Percentiles rank a stretch among this genome's conserved stretches.
These are phyloP conservation scores for Blastobasis lacticolella DNA, from an alignment of 2,888 invertebrate species.

Conservation along the genomic window DNA sequence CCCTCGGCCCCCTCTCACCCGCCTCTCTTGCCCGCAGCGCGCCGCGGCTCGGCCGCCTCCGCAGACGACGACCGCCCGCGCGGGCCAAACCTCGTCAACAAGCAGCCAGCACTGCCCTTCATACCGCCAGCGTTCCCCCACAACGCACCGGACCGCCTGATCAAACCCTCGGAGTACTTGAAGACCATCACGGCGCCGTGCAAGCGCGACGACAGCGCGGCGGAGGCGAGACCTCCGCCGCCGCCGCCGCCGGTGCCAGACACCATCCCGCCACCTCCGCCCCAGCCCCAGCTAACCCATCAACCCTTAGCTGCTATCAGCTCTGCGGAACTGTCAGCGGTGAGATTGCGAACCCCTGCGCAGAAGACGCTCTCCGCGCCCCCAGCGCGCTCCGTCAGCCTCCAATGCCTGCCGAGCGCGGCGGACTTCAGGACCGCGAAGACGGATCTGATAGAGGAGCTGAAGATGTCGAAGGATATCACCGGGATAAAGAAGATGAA, in stretches of 20 bases:
- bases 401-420: constrained; percentile 80
- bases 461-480: constrained; percentile 93
- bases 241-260: constrained; percentile 67
- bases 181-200: constrained; percentile 84
- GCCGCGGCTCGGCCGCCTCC: constrained; percentile 54
- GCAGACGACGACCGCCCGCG: constrained; percentile 71
- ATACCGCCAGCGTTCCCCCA: constrained; percentile 92
- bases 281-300: constrained; percentile 50
- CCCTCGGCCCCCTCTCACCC: constrained; percentile 22
- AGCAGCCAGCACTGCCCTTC: constrained; percentile 90
- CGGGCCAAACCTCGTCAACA: constrained; percentile 83
- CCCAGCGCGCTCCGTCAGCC: constrained; percentile 79
- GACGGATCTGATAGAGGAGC: constrained; percentile 91
- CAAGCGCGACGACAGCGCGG: constrained; percentile 67
- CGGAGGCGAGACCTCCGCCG: constrained; percentile 76
- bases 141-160: constrained; percentile 86
- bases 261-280: constrained; percentile 45
- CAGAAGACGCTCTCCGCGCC: constrained; percentile 91
- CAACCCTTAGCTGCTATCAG: constrained; percentile 92
- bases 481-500: constrained; percentile 95
- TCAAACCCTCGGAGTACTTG: constrained; percentile 94
- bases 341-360: constrained; percentile 83
- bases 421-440: constrained; percentile 83
- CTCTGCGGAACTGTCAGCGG: constrained; percentile 89
- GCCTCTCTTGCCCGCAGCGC: constrained; percentile 42